Conservation (phyloP, 2,797 vertebrate genomes). For the Eulemur rubriventer region DNA sequence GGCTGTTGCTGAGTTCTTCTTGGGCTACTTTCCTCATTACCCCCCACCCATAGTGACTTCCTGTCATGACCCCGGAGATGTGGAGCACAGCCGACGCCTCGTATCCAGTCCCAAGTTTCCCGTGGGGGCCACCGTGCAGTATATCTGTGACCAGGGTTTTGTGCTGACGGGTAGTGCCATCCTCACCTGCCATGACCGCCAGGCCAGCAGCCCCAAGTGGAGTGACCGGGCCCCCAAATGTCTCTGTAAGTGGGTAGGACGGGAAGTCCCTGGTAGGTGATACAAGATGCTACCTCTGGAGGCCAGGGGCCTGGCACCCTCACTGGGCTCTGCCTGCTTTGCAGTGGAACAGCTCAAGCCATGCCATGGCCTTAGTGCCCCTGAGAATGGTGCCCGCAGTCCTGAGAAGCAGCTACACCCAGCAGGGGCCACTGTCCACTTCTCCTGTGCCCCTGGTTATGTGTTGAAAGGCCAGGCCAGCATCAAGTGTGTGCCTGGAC, state of each 20-base stretch:
- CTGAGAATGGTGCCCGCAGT: constrained; percentile 89
- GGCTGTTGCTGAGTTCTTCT: neutral
- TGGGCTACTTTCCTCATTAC: neutral
- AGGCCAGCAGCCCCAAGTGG: constrained; percentile 93
- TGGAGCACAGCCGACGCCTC: constrained; percentile 93
- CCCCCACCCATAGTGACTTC: constrained; percentile 86
- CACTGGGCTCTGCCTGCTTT: constrained; percentile 44
- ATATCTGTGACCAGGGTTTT: constrained; percentile 94
- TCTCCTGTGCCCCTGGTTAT: constrained; percentile 91
- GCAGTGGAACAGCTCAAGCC: constrained; percentile 92
- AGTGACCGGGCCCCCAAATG: constrained; percentile 94
- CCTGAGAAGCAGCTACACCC: constrained; percentile 91
- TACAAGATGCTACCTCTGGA: neutral
- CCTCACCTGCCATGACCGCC: constrained; percentile 92
- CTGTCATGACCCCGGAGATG: constrained; percentile 92
- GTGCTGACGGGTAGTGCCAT: constrained; percentile 90
- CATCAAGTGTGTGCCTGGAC: constrained; percentile 93
- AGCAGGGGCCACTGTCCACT: constrained; percentile 90
- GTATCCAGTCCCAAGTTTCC: constrained; percentile 92
- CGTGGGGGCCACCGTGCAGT: constrained; percentile 93
- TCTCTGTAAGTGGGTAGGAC: constrained; percentile 87
- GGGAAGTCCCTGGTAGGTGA: neutral
- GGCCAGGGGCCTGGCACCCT: neutral
- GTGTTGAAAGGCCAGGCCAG: constrained; percentile 91
- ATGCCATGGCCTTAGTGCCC: constrained; percentile 92